phyloP scores from a whole-genome alignment of 2,113 vertebrate genomes.

The Nesospiza acunhae region DNA sequence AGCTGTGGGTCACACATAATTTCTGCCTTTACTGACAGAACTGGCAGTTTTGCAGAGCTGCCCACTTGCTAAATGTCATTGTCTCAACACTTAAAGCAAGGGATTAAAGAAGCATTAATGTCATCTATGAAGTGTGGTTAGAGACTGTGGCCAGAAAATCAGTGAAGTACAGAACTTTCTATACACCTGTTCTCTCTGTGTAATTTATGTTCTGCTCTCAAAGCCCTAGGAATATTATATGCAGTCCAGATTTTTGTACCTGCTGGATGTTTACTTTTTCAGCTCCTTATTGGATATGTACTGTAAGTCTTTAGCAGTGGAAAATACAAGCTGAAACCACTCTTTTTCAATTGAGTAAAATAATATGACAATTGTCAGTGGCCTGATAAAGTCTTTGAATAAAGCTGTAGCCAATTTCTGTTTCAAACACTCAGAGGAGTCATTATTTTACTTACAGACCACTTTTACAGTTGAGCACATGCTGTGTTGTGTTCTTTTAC shows the following conservation, averaged over 20 bases:
- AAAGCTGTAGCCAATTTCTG: constrained; percentile 3
- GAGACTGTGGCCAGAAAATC: neutral
- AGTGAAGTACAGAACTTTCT: neutral
- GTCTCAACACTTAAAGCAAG: neutral
- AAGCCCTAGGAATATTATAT: neutral
- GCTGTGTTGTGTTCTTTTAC: neutral
- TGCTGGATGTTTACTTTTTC: neutral
- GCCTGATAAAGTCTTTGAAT: neutral
- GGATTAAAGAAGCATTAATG: neutral
- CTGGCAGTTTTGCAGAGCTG: neutral
- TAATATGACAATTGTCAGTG: neutral
- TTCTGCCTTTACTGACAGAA: neutral
- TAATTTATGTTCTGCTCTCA: neutral
- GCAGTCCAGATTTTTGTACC: neutral
- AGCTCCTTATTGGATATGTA: neutral
- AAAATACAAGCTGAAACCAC: neutral
- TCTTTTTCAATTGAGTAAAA: neutral
- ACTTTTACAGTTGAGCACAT: neutral
- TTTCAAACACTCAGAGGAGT: constrained; percentile 5
- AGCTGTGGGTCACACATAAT: neutral
- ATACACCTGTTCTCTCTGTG: neutral
- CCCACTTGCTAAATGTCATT: neutral
- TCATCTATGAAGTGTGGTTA: neutral
- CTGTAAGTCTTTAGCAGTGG: neutral
- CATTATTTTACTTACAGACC: neutral